Conservation (phyloP, 2,888 invertebrate species). For the Coenonympha glycerion region DNA sequence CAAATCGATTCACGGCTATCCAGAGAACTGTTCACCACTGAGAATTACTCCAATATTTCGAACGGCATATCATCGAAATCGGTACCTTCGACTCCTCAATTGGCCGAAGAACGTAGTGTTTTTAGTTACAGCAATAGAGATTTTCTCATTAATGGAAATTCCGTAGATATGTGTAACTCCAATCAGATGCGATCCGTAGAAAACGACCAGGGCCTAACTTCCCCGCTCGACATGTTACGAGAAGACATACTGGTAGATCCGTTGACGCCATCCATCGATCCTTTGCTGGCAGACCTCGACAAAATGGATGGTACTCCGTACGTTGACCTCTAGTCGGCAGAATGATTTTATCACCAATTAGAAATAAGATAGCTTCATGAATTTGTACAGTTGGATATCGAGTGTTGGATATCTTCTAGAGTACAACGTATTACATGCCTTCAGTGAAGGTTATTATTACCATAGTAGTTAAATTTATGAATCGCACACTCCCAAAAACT, state of each 20-base stretch:
- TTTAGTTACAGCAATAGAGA: constrained; percentile 78
- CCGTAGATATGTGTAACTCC: constrained; percentile 61
- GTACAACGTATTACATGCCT: constrained; percentile 68
- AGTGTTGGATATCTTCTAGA: constrained; percentile 56
- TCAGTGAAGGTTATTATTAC: constrained; percentile 66
- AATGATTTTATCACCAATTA: constrained; percentile 30
- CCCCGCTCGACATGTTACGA: constrained; percentile 63
- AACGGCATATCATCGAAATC: constrained; percentile 81
- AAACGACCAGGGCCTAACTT: constrained; percentile 45
- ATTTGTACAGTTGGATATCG: constrained; percentile 55
- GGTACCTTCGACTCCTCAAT: constrained; percentile 84
- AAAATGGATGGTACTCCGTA: constrained; percentile 64
- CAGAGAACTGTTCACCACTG: constrained; percentile 53
- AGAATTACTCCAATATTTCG: constrained; percentile 45
- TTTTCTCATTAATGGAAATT: constrained; percentile 79
- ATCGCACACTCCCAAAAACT: constrained; percentile 61
- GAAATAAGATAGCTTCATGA: constrained; percentile 37
- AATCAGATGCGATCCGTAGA: constrained; percentile 49
- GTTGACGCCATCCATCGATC: constrained; percentile 54
- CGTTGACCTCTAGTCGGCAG: constrained; percentile 66
- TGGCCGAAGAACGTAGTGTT: constrained; percentile 68
- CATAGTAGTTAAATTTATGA: constrained; percentile 43
- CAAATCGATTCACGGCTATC: constrained; percentile 60
- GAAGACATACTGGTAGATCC: constrained; percentile 59
- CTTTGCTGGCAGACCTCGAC: constrained; percentile 62